Conservation (phyloP, 2,888 invertebrate genomes). For the Alentia gelatinosa region DNA sequence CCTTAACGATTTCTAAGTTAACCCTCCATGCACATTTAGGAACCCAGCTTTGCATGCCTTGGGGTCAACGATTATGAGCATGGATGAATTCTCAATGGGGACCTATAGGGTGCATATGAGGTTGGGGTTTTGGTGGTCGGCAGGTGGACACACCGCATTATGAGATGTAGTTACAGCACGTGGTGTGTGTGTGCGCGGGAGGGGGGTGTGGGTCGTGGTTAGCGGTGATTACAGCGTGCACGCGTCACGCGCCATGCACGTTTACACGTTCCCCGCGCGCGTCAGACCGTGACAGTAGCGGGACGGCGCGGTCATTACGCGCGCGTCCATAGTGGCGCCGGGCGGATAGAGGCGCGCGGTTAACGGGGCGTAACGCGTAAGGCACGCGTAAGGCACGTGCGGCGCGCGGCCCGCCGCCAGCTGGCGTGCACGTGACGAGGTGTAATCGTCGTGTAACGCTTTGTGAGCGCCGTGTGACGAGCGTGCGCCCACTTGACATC, state of each 20-base stretch:
- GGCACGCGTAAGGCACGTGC: background rate
- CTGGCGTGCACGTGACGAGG: background rate
- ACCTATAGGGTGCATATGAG: no score
- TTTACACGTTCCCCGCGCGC: background rate
- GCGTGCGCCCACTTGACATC: slow-evolving; percentile 11
- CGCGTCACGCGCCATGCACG: no score
- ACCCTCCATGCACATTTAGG: no score
- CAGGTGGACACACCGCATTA: no score
- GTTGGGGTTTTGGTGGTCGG: no score
- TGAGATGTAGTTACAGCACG: no score
- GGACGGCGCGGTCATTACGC: background rate
- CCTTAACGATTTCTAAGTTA: no score
- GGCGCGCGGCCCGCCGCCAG: background rate
- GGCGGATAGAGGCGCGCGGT: background rate
- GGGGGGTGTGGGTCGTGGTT: no score
- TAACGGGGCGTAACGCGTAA: background rate
- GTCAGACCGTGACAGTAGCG: background rate
- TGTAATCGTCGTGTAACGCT: background rate
- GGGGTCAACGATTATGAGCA: no score
- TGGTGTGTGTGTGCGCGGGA: no score
- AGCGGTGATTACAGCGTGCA: background rate
- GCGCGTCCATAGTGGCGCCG: background rate
- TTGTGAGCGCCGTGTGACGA: background rate
- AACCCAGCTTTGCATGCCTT: no score
- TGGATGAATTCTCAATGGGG: no score